Percentiles rank a stretch among this genome's conserved stretches.
Conservation (phyloP, 2,888 invertebrate genomes). For the Gari tellinella region DNA sequence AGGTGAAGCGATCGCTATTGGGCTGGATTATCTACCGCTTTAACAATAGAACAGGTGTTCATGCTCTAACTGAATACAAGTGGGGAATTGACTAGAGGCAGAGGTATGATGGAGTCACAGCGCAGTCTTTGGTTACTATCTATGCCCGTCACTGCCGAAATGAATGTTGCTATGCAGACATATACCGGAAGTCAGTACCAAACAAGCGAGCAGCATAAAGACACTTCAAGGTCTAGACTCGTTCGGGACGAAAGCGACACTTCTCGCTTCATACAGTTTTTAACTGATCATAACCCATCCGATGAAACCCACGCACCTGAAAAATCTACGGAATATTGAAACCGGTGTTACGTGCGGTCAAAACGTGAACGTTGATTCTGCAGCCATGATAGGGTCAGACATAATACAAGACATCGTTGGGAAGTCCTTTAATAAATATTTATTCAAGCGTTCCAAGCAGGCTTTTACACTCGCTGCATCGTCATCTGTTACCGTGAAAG, state of each 20-base stretch:
- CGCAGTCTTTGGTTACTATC: slow-evolving; percentile 59
- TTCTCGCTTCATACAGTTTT: slow-evolving; percentile 6
- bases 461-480: slow-evolving; percentile 8
- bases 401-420: slow-evolving; percentile 10
- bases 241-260: slow-evolving; percentile 40
- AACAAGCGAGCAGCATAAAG: slow-evolving; percentile 60
- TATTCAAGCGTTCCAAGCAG: slow-evolving; percentile 19
- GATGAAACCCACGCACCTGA: slow-evolving; percentile 8
- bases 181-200: slow-evolving; percentile 36
- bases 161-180: slow-evolving; percentile 52
- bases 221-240: slow-evolving; percentile 19
- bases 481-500: background rate
- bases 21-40: slow-evolving; percentile 66
- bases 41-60: slow-evolving; percentile 68
- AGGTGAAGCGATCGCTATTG: slow-evolving; percentile 61
- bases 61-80: slow-evolving; percentile 65
- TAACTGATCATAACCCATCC: slow-evolving; percentile 46
- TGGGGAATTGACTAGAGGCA: slow-evolving; percentile 60
- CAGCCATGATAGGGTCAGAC: background rate
- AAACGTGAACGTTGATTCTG: slow-evolving; percentile 23
- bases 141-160: slow-evolving; percentile 50
- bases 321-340: slow-evolving; percentile 51
- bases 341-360: slow-evolving; percentile 44
- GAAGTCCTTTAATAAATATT: background rate
- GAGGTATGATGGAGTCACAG: slow-evolving; percentile 60